Evolutionary conservation across 2,888 invertebrate genomes (phyloP).

Genomic region (Atrina japonica): DNA sequence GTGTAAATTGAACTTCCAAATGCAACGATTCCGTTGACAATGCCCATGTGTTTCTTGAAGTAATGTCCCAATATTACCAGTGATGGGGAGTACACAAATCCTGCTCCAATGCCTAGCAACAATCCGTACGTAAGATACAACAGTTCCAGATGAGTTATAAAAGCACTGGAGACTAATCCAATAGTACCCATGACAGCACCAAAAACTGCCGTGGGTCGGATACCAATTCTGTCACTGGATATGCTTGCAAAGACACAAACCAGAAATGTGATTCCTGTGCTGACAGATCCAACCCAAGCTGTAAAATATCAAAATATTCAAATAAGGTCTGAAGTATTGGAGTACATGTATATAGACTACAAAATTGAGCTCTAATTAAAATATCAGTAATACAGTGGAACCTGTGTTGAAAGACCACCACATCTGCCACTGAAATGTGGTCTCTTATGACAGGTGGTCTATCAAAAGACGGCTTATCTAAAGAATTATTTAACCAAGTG

Average conservation of each 20-base stretch:
- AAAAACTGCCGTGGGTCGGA: slow-evolving; percentile 90
- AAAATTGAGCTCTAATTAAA: neutral
- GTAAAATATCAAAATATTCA: slow-evolving; percentile 80
- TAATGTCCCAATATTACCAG: slow-evolving; percentile 95
- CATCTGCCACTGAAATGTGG: too few species aligned
- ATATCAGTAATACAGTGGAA: neutral
- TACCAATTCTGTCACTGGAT: slow-evolving; percentile 91
- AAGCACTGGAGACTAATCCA: slow-evolving; percentile 91
- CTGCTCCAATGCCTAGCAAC: slow-evolving; percentile 93
- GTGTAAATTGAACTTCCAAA: slow-evolving; percentile 95
- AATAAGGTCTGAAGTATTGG: too few species aligned
- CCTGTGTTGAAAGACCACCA: too few species aligned
- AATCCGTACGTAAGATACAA: slow-evolving; percentile 94
- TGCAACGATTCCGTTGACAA: slow-evolving; percentile 94
- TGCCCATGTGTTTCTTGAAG: slow-evolving; percentile 90
- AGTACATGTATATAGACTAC: too few species aligned
- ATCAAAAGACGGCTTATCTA: neutral
- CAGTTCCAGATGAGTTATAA: slow-evolving; percentile 86
- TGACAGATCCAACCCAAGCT: slow-evolving; percentile 94
- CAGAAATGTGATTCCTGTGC: slow-evolving; percentile 94
- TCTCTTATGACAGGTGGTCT: too few species aligned
- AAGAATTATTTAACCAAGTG: too few species aligned
- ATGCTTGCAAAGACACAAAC: slow-evolving; percentile 93
- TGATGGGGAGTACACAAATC: slow-evolving; percentile 94
- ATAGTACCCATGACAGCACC: slow-evolving; percentile 90